Evolutionary conservation across 2,797 vertebrate species (phyloP).

Genomic region (Limnodromus scolopaceus): DNA sequence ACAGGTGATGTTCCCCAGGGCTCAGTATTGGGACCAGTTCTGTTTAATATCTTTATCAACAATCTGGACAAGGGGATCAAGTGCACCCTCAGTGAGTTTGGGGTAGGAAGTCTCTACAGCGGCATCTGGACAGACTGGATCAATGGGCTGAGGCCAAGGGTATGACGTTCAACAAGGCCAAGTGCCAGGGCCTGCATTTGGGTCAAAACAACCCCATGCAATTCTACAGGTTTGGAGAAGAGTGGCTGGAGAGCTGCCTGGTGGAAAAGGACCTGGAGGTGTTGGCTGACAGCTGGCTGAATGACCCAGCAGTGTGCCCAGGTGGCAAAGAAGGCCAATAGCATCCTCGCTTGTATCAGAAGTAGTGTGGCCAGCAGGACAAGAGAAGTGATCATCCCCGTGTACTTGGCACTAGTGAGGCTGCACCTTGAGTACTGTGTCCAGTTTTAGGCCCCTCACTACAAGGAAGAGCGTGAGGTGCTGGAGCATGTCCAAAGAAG

Average conservation of each 20-base stretch:
- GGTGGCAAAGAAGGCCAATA: background rate
- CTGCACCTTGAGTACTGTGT: background rate
- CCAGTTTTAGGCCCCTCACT: background rate
- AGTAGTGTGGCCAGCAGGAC: background rate
- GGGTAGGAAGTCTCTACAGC: background rate
- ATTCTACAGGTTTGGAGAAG: background rate
- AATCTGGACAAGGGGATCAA: accelerated
- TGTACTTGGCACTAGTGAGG: background rate
- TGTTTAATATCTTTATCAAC: background rate
- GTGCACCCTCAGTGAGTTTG: background rate
- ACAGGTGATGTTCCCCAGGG: background rate
- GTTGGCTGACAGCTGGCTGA: background rate
- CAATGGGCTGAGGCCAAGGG: background rate
- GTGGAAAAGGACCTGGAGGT: background rate
- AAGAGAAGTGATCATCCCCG: background rate
- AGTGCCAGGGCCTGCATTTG: background rate
- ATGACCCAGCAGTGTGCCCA: background rate
- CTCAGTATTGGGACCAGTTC: background rate
- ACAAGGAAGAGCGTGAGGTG: background rate
- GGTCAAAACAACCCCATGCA: background rate
- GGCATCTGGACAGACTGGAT: background rate
- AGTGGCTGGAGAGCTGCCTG: background rate
- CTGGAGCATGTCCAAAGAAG: background rate
- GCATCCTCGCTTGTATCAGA: background rate
- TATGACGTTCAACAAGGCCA: background rate